These are phyloP conservation scores for Labeo calbasu DNA, from an alignment of 2,797 vertebrate species.

Conservation along the genomic window DNA sequence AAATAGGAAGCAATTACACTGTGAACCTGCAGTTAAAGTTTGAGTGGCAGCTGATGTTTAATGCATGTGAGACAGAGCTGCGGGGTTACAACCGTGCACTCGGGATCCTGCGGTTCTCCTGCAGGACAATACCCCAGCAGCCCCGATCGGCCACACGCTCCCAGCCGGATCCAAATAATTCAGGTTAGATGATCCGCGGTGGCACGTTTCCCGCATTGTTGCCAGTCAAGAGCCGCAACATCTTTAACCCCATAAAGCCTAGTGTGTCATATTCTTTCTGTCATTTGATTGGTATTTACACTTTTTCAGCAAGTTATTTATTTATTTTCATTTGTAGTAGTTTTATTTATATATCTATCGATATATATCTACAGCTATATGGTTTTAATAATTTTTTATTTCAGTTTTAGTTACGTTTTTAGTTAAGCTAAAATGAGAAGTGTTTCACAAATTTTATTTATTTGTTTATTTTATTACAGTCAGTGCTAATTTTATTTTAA, in stretches of 20 bases:
- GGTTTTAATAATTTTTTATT: too few species aligned
- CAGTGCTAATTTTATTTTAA: too few species aligned
- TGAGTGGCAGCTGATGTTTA: conserved; percentile 66
- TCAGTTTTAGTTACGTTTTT: too few species aligned
- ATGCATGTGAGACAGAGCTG: conserved; percentile 56
- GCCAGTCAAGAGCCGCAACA: neutral
- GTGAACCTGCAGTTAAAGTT: conserved; percentile 64
- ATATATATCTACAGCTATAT: too few species aligned
- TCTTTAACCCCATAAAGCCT: neutral
- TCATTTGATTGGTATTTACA: neutral
- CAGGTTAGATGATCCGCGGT: neutral
- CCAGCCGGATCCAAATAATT: neutral
- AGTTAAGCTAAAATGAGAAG: too few species aligned
- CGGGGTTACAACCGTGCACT: conserved; percentile 45
- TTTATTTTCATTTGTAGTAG: too few species aligned
- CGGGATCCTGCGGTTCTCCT: conserved; percentile 46
- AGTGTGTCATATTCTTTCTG: neutral
- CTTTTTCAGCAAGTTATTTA: neutral
- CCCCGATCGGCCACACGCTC: conserved; percentile 8
- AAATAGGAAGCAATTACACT: conserved; percentile 64
- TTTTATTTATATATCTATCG: too few species aligned
- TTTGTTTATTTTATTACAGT: too few species aligned
- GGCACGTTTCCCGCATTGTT: neutral
- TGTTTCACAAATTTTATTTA: too few species aligned
- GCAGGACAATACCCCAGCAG: conserved; percentile 47